Evolutionary conservation across 2,797 vertebrate genomes (phyloP).

Genomic region (Okamejei kenojei): DNA sequence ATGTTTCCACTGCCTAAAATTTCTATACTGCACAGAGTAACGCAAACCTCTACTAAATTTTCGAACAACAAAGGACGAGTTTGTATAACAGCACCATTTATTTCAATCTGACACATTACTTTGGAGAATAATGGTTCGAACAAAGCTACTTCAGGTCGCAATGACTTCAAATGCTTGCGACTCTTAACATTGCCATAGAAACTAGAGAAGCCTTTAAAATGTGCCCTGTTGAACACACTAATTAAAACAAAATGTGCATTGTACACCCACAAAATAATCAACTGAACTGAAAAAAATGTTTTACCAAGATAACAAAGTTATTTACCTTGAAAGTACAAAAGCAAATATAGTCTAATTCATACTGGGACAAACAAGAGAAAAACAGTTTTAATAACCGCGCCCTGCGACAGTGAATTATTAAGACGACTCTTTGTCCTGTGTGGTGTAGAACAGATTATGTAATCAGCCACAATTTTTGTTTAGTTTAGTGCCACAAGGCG

Average conservation of each 20-base stretch:
- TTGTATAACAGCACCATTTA: background rate
- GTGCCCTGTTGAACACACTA: background rate
- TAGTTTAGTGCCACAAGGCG: no score
- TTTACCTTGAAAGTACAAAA: background rate
- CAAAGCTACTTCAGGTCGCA: constrained; percentile 27
- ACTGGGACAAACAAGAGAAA: background rate
- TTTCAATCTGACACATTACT: constrained; percentile 21
- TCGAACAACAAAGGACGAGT: background rate
- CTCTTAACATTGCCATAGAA: constrained; percentile 26
- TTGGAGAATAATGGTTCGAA: background rate
- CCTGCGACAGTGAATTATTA: background rate
- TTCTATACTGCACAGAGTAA: background rate
- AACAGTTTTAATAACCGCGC: background rate
- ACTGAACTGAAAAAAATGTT: background rate
- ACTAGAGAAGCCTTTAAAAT: constrained; percentile 13
- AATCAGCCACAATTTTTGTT: background rate
- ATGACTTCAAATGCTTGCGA: constrained; percentile 11
- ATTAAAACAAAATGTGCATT: constrained; percentile 9
- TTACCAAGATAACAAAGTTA: background rate
- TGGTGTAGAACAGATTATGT: background rate
- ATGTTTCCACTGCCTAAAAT: background rate
- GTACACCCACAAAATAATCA: background rate
- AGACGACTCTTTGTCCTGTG: background rate
- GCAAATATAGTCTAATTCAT: background rate
- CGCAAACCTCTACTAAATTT: background rate